Percentiles rank a stretch among this genome's conserved stretches.
Evolutionary conservation across 2,888 invertebrate species (phyloP).

Genomic region (Bombylius major): DNA sequence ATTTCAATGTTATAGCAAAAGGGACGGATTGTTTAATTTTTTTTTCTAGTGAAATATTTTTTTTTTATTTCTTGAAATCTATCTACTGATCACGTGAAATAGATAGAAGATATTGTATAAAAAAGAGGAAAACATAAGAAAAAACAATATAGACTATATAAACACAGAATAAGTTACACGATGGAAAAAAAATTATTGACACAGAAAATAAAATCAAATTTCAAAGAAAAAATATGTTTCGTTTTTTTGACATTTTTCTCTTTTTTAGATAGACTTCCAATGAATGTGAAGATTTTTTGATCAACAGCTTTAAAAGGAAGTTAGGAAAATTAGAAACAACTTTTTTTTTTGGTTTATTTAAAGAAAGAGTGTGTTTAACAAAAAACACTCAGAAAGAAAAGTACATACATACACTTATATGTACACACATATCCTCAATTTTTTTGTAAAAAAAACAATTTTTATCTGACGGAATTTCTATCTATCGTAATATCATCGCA

Average conservation of each 20-base stretch:
- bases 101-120: background rate
- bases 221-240: background rate
- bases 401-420: no score
- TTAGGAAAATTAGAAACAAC: background rate
- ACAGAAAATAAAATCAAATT: background rate
- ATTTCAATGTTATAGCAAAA: constrained; percentile 1
- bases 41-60: background rate
- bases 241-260: background rate
- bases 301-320: background rate
- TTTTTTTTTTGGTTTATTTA: background rate
- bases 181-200: background rate
- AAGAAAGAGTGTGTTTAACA: background rate
- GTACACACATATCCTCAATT: no score
- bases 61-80: background rate
- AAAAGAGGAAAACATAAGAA: background rate
- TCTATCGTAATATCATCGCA: background rate
- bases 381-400: no score
- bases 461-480: constrained; percentile 4
- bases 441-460: background rate
- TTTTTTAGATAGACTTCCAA: background rate
- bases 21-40: background rate
- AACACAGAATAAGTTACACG: background rate
- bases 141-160: background rate
- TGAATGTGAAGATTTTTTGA: background rate
- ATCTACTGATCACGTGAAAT: background rate